Percentiles rank a stretch among this genome's conserved stretches.
phyloP scores from a whole-genome alignment of 2,888 invertebrate species.

The Cheilosia grossa region DNA sequence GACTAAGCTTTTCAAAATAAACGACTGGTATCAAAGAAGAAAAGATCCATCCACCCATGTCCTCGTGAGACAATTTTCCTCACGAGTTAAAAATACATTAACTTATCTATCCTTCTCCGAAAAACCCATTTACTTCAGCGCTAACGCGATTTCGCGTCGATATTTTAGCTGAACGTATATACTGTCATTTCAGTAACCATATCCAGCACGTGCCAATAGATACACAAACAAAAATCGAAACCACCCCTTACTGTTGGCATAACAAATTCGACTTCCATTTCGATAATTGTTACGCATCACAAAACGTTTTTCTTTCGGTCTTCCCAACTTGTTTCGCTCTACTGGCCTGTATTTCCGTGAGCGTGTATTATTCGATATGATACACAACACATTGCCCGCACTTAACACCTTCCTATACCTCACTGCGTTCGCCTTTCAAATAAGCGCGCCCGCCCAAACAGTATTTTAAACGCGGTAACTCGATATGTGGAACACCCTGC shows the following conservation, averaged over 20 bases:
- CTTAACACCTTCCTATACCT: conserved; percentile 13
- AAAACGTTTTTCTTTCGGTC: conserved; percentile 5
- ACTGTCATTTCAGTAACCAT: too few relatives aligned
- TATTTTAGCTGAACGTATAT: too few relatives aligned
- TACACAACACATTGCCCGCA: conserved; percentile 29
- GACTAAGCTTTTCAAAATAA: too few relatives aligned
- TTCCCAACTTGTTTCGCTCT: conserved; percentile 5
- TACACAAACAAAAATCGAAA: not conserved
- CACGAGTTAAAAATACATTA: too few relatives aligned
- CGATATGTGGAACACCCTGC: conserved; percentile 4
- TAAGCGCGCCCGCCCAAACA: not conserved
- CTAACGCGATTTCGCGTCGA: too few relatives aligned
- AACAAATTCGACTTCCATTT: conserved; percentile 6
- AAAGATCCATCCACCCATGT: too few relatives aligned
- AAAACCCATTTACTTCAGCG: too few relatives aligned
- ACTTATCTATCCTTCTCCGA: too few relatives aligned
- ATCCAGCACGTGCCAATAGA: not conserved
- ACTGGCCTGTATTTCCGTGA: conserved; percentile 9
- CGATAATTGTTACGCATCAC: conserved; percentile 23
- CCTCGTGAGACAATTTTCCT: too few relatives aligned
- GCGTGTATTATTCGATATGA: conserved; percentile 36
- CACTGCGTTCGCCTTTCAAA: conserved; percentile 9
- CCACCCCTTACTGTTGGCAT: not conserved
- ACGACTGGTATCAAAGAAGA: too few relatives aligned
- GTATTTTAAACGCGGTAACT: conserved; percentile 5